Conservation (phyloP, 2,888 invertebrate species). For the Lasioglossum calceatum region DNA sequence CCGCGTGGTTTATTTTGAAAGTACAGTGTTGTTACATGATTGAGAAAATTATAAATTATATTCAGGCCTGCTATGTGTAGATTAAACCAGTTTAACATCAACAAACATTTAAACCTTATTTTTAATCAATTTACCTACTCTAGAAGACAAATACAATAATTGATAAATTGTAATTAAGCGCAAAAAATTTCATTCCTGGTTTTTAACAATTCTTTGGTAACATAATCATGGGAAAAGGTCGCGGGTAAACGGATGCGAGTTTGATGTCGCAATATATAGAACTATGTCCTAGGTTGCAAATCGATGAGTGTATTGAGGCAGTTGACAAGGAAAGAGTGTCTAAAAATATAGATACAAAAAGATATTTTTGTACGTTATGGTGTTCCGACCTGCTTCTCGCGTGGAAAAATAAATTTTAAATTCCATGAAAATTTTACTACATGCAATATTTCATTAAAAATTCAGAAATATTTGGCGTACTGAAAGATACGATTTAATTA, state of each 20-base stretch:
- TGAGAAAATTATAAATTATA: too few species aligned
- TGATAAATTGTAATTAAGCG: background rate
- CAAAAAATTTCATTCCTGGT: background rate
- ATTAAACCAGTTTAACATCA: too few species aligned
- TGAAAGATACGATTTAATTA: background rate
- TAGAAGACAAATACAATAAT: too few species aligned
- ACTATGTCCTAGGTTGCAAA: background rate
- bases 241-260: background rate
- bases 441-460: background rate
- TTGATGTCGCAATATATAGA: background rate
- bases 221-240: background rate
- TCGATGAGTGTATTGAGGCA: background rate
- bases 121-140: too few species aligned
- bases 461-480: background rate
- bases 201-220: background rate
- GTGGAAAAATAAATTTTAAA: background rate
- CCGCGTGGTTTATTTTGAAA: too few species aligned
- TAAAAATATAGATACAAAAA: background rate
- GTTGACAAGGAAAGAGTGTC: conserved; percentile 2
- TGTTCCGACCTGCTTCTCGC: background rate
- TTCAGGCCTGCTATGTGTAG: too few species aligned
- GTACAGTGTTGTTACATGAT: too few species aligned
- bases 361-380: background rate
- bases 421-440: background rate
- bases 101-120: too few species aligned